Evolutionary conservation across 2,797 vertebrate genomes (phyloP), one percentile per base, ranked within the genome.

Genomic region (Arrhamphus sclerolepis): DNA sequence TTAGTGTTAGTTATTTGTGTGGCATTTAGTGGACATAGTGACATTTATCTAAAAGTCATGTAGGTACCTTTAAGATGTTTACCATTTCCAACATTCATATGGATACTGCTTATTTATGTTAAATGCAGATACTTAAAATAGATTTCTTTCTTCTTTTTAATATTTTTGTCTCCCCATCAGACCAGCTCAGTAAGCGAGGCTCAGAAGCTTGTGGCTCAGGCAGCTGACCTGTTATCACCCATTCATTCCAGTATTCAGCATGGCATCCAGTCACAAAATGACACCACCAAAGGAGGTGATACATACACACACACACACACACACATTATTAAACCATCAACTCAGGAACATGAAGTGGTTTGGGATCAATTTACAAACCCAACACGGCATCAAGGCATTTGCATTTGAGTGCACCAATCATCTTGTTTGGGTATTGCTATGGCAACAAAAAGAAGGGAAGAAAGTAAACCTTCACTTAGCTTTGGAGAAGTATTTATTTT

Each of bases 211-310:
- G 98, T 98, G 90, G 91, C 86, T 69, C 97, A 99, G 87, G 96
- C 96, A 69, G 86, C 93, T 77, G 98, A 99, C 72, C 92, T 99
- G 75, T 91, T 99, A 50, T 94, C 94, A 73, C 94, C 95, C 38
- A 95, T 99, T 83, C 95, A 97, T 88, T 96, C 94, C 83, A 98
- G 96, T 59, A 91, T 98, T 71, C 94, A 96, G 78, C 93, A 97
- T 26, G 98, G 97, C 71, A 96, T 98, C 82, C 96, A 98, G 86
- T 96, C 98, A 52, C 97, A 98, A 88, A 99, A 98, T 63, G 98
- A 98, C 83, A 98, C 98, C 67, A 98, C 94, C 47, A 99, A 99
- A 95, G 98, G 98, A 94, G 98, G 98, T 97, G 88, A 42, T 38
- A 41, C n/a, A 52, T 44, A 19, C 66, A 55, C 38, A 31, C n/a